Conservation (phyloP, 2,888 invertebrate genomes). For the Chrysolina haemoptera region DNA sequence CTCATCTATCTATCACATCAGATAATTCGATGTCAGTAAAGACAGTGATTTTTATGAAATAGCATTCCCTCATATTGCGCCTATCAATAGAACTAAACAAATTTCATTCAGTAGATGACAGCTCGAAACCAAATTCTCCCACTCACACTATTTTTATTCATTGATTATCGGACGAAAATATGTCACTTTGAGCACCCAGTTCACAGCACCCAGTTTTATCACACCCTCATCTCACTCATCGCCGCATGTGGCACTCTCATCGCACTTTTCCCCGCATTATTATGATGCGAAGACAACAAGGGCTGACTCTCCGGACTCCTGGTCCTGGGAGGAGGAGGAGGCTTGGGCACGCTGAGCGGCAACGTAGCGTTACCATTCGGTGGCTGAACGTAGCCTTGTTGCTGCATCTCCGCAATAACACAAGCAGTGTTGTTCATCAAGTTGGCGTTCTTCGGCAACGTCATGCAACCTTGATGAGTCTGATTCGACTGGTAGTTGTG, state of each 20-base stretch:
- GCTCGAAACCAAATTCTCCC: background rate
- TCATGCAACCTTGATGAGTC: slow-evolving; percentile 67
- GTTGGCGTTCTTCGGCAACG: slow-evolving; percentile 75
- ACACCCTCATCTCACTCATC: slow-evolving; percentile 93
- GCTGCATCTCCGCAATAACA: slow-evolving; percentile 74
- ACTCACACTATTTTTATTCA: slow-evolving; percentile 36
- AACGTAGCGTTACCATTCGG: slow-evolving; percentile 75
- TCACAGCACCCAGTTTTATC: slow-evolving; percentile 70
- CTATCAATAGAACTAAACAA: too few relatives aligned
- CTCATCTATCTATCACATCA: too few relatives aligned
- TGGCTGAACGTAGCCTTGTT: slow-evolving; percentile 75
- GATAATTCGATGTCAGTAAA: too few relatives aligned
- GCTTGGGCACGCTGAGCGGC: slow-evolving; percentile 73
- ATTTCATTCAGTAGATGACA: background rate
- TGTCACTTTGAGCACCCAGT: slow-evolving; percentile 51
- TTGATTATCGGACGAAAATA: slow-evolving; percentile 57
- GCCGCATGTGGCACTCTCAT: slow-evolving; percentile 85
- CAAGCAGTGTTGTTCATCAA: slow-evolving; percentile 71
- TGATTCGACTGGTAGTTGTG: slow-evolving; percentile 65
- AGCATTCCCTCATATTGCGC: too few relatives aligned
- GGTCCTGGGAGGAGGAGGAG: slow-evolving; percentile 73
- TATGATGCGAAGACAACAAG: slow-evolving; percentile 69
- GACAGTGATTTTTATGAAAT: too few relatives aligned
- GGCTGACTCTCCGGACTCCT: slow-evolving; percentile 75
- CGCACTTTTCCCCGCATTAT: slow-evolving; percentile 69